phyloP scores from a whole-genome alignment of 2,113 vertebrate species.

The Litocranius walleri region DNA sequence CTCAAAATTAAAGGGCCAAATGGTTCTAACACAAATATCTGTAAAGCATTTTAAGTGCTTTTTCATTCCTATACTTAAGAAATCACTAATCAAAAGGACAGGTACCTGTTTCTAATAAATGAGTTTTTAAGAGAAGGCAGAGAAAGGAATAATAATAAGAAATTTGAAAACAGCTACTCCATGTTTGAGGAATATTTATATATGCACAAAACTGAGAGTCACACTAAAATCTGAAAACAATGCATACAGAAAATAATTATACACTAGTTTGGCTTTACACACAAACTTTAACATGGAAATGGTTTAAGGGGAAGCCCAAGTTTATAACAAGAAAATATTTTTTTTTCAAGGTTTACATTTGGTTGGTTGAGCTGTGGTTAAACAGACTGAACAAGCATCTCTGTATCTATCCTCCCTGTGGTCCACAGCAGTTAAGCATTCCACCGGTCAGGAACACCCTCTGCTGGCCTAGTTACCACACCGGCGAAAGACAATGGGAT shows the following conservation, averaged over 20 bases:
- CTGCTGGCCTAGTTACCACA: neutral
- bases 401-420: neutral
- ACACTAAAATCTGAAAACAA: neutral
- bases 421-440: neutral
- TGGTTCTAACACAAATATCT: neutral
- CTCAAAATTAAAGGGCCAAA: neutral
- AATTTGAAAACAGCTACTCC: neutral
- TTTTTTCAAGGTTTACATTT: neutral
- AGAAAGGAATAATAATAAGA: neutral
- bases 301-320: neutral
- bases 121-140: constrained; percentile 2
- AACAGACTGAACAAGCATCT: neutral
- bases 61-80: neutral
- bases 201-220: neutral
- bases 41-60: neutral
- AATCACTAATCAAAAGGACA: constrained; percentile 13
- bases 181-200: neutral
- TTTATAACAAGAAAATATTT: neutral
- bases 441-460: neutral
- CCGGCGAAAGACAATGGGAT: neutral
- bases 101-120: neutral
- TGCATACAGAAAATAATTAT: neutral
- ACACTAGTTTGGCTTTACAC: neutral
- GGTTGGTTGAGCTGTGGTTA: neutral
- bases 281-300: neutral